Base-by-base conservation (phyloP, 2,888 invertebrate species). In the Sipunculus nudus region DNA sequence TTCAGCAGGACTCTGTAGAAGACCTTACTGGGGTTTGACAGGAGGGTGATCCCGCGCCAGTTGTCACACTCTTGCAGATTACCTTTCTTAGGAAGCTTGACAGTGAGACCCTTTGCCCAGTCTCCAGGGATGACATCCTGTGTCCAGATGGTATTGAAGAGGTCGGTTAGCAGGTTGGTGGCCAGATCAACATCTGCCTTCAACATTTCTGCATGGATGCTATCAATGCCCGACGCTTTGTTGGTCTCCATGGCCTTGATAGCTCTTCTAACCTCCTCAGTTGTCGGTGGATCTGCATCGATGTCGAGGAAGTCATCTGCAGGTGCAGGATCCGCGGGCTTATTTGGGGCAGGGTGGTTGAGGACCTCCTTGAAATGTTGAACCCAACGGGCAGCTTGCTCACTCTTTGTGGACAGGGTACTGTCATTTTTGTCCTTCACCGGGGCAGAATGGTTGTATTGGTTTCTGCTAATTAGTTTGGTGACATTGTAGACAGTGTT, bases 21-120 rank as follows among this genome's bases (percentile, higher is more conserved):
- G 49, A 60, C 47, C 38, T 63, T 65, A 21, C 59, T 57, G 13
- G 55, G 55, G 16, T 65, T 23, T 39, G 61, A 59, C 16, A 66
- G 46, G 0, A 66, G 52, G 31, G 52, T 61, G 10, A 64, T 67
- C 21, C 66, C 63, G 53, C 61, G 46, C 35, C 53, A 68, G 39
- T 64, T 61, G 23, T 45, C 26, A 25, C 59, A 58, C 35, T 59
- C 28, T 50, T 53, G 25, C 23, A 19, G 28, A 32, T 49, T 46
- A 10, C 49, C 63, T 54, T 61, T 66, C 52, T 56, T 63, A 28
- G 43, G 19, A 19, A 53, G 40, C 29, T 53, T 53, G 25, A 43
- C 19, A 32, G 26, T 28, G 19, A 28, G 40, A 21, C 53, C 53
- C 29, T 53, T 43, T 10, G 26, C 13, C 53, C 53, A 53, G 43